phyloP scores from a whole-genome alignment of 2,113 vertebrate genomes.

The Tragelaphus scriptus region DNA sequence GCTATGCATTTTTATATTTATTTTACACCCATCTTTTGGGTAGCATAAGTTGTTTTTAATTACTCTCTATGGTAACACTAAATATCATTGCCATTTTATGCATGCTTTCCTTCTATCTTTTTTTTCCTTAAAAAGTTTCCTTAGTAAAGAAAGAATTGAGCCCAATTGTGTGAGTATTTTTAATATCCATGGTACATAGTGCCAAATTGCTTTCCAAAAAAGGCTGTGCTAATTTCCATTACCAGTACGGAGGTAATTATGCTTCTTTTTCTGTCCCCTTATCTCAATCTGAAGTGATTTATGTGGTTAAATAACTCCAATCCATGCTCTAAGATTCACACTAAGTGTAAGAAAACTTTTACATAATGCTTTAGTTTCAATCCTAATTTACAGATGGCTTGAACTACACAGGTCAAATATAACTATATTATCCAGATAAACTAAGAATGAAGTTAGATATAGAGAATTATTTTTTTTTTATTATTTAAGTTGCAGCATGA shows the following conservation, averaged over 20 bases:
- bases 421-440: not conserved
- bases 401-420: not conserved
- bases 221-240: constrained; percentile 20
- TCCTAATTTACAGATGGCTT: not conserved
- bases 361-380: not conserved
- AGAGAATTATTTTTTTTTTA: not conserved
- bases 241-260: not conserved
- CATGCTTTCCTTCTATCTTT: not conserved
- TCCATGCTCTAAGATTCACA: not conserved
- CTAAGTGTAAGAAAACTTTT: not conserved
- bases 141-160: constrained; percentile 7
- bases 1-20: not conserved
- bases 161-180: constrained; percentile 34
- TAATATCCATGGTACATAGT: not conserved
- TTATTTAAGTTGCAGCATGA: not conserved
- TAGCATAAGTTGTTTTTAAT: not conserved
- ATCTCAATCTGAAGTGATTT: constrained; percentile 8
- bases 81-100: not conserved
- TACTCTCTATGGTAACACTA: not conserved
- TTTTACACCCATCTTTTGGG: not conserved
- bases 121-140: not conserved
- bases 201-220: constrained; percentile 43
- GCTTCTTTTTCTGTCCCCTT: not conserved
- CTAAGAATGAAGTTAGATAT: not conserved
- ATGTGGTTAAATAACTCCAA: not conserved